Evolutionary conservation across 1,140 invertebrate genomes (phyloP), one percentile per base, ranked within the genome.

Genomic region (Apocrypta bakeri): DNA sequence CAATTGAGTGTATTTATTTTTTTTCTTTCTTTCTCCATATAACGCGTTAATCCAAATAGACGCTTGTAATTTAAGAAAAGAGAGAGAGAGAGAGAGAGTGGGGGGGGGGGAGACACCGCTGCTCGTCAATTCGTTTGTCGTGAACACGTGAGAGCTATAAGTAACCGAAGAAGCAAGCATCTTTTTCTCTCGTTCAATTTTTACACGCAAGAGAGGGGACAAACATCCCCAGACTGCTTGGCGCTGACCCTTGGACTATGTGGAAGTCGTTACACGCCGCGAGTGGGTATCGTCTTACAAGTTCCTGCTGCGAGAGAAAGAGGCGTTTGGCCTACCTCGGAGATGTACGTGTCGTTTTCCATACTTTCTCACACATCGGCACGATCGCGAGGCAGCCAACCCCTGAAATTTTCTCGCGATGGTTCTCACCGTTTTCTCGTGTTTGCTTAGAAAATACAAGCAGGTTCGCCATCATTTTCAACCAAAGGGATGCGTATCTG

Each of bases 81-180:
- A n/a, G n/a, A n/a, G n/a, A n/a, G n/a, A n/a, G n/a, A n/a, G n/a
- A n/a, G n/a, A n/a, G n/a, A n/a, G n/a, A n/a, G n/a, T n/a, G n/a
- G n/a, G n/a, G n/a, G n/a, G n/a, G n/a, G n/a, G n/a, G n/a, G n/a
- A n/a, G n/a, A n/a, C n/a, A n/a, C n/a, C n/a, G n/a, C n/a, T n/a
- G 73, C 85, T 84, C 74, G 85, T 85, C 87, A 88, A 90, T 90
- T 90, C 89, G 87, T 90, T 88, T 88, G 66, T 9, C 75, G 8
- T 27, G 79, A 86, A 77, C 88, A 89, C 85, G 87, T 88, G 89
- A 83, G 85, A 85, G 81, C 85, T 78, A 88, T 87, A 86, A 85
- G 89, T 89, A 90, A 91, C 72, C 72, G 33, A 87, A 91, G 86
- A n/a, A n/a, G n/a, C n/a, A n/a, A 88, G 74, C 61, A 74, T 24